Evolutionary conservation across 2,888 invertebrate genomes (phyloP), one percentile per base, ranked within the genome.

Genomic region (Drosophila percnosoma): DNA sequence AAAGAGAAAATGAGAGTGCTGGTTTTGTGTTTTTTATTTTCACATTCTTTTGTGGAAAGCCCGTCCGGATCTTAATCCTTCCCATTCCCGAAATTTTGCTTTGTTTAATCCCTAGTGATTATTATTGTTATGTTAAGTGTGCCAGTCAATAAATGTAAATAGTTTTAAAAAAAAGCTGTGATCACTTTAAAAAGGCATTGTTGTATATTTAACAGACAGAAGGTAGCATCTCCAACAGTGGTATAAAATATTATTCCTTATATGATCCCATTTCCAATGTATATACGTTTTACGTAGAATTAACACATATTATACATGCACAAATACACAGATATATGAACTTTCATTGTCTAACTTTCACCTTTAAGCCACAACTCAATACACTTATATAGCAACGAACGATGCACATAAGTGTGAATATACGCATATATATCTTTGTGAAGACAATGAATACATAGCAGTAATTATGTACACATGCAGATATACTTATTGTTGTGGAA

Each of bases 261-360:
- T 51, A 51, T n/a, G 18, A 31, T 1, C 11, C 29, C 4, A 31
- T 31, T 11, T 31, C n/a, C 10, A 24, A 15, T 27, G 8, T 10
- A 53, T 18, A n/a, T 11, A 29, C 15, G 2, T 4, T 15, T 15
- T 45, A 45, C 24, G 45, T 24, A 45, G 45, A 51, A 66, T 52
- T 52, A 65, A 21, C 52, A 36, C 42, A 34, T 64, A 24, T 21
- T 52, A 29, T 21, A 48, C 31, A 42, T 24, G 33, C 15, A 42
- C 24, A 67, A n/a, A 48, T 31, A 27, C 24, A 27, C 4, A 18
- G 31, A 24, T n/a, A 48, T n/a, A 53, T 24, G n/a, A 27, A 49
- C 51, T 58, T 68, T 68, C 52, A 38, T 68, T 52, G 31, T 51
- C 70, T 45, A 52, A 58, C 68, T 68, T 68, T 68, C 68, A 69